Percentiles rank a stretch among this genome's conserved stretches.
These are phyloP conservation scores for Danaus chrysippus DNA, from an alignment of 2,888 invertebrate species.

Conservation along the genomic window DNA sequence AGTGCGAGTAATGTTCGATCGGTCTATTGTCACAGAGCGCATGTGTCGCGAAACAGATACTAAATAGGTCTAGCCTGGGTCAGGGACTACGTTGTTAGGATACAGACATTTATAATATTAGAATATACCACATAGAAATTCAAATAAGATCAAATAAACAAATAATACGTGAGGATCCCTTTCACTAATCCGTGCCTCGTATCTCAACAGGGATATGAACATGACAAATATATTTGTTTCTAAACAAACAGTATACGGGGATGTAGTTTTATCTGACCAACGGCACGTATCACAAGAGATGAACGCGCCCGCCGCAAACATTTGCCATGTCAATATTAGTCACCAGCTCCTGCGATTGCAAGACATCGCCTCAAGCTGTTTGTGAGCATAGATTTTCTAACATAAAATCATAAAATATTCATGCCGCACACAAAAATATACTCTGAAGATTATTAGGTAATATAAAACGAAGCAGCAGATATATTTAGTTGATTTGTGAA, in stretches of 20 bases:
- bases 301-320: slow-evolving; percentile 67
- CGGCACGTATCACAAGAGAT: slow-evolving; percentile 54
- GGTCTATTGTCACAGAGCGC: slow-evolving; percentile 30
- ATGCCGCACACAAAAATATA: slow-evolving; percentile 20
- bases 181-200: no score
- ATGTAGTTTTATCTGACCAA: slow-evolving; percentile 57
- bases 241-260: slow-evolving; percentile 51
- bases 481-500: no score
- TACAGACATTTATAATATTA: neutral
- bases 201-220: slow-evolving; percentile 47
- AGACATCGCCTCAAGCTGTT: slow-evolving; percentile 48
- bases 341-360: slow-evolving; percentile 57
- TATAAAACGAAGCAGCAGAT: no score
- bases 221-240: slow-evolving; percentile 70
- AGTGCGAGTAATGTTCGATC: slow-evolving; percentile 31
- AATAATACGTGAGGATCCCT: slow-evolving; percentile 65
- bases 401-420: slow-evolving; percentile 35
- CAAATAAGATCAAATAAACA: slow-evolving; percentile 36
- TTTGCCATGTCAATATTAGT: slow-evolving; percentile 72
- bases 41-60: slow-evolving; percentile 32
- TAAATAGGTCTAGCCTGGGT: slow-evolving; percentile 23
- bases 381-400: slow-evolving; percentile 29
- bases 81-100: slow-evolving; percentile 8
- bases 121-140: slow-evolving; percentile 7
- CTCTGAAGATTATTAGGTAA: slow-evolving; percentile 1